Evolutionary conservation across 2,888 invertebrate species (phyloP).

Genomic region (Ferrisia virgata): DNA sequence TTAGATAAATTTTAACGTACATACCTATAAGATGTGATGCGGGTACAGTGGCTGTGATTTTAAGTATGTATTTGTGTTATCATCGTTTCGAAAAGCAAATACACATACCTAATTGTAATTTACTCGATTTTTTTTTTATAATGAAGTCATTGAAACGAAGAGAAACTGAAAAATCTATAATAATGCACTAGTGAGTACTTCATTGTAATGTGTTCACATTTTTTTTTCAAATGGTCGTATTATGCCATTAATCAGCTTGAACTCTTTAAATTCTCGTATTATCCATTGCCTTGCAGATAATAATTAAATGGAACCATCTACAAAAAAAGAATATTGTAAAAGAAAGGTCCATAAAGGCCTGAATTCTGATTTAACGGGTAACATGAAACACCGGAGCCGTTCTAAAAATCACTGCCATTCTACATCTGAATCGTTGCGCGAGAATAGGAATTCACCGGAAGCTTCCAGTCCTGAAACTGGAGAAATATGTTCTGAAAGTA

Average conservation of each 20-base stretch:
- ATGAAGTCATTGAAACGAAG: not conserved
- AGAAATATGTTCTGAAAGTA: constrained; percentile 70
- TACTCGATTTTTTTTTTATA: not conserved
- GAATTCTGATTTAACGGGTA: not conserved
- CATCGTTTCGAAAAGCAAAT: not conserved
- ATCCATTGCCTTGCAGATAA: not conserved
- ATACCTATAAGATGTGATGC: not conserved
- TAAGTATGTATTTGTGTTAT: not conserved
- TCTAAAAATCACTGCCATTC: not conserved
- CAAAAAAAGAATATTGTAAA: not conserved
- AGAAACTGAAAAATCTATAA: not conserved
- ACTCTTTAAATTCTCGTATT: not conserved
- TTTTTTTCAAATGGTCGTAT: not conserved
- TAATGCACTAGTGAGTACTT: not conserved
- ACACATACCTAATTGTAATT: not conserved
- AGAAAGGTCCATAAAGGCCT: not conserved
- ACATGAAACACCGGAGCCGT: not conserved
- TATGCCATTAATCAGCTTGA: not conserved
- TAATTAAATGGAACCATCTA: not conserved
- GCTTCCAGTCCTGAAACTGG: constrained; percentile 75
- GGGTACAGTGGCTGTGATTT: constrained; percentile 21
- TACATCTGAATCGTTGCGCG: not conserved
- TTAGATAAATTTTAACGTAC: not conserved
- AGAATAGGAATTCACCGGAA: not conserved
- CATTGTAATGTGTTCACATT: not conserved